These are phyloP conservation scores for Drosophila azteca DNA, from an alignment of 1,140 invertebrate genomes.

Conservation along the genomic window DNA sequence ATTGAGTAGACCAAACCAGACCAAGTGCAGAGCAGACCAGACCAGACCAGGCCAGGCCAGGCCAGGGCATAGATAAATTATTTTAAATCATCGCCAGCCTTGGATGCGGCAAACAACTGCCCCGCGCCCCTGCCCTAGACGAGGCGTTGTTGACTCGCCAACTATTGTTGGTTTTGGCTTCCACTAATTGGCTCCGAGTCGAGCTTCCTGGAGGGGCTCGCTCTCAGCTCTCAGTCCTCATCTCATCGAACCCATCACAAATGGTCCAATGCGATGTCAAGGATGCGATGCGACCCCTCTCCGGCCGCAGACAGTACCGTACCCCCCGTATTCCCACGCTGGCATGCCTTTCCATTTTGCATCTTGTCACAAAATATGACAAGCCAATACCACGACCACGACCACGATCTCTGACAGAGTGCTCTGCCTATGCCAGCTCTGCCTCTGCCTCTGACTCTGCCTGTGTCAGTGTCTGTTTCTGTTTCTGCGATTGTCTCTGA, in stretches of 20 bases:
- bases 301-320: slow-evolving; percentile 17
- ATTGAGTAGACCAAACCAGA: slow-evolving; percentile 33
- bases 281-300: slow-evolving; percentile 42
- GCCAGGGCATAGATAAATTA: slow-evolving; percentile 62
- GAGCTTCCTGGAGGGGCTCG: slow-evolving; percentile 65
- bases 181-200: slow-evolving; percentile 53
- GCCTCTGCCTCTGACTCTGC: slow-evolving; percentile 4
- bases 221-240: slow-evolving; percentile 12
- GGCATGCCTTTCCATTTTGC: slow-evolving; percentile 62
- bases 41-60: not conserved
- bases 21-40: slow-evolving; percentile 2
- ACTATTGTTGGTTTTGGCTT: slow-evolving; percentile 40
- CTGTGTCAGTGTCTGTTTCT: not conserved
- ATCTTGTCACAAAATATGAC: slow-evolving; percentile 66
- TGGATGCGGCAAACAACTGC: slow-evolving; percentile 26
- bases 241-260: slow-evolving; percentile 20
- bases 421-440: slow-evolving; percentile 18
- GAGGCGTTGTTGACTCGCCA: slow-evolving; percentile 22
- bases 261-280: slow-evolving; percentile 53
- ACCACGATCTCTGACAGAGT: slow-evolving; percentile 27
- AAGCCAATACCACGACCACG: slow-evolving; percentile 63
- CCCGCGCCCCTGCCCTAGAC: slow-evolving; percentile 1
- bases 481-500: slow-evolving; percentile 23
- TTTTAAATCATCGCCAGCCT: slow-evolving; percentile 67
- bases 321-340: slow-evolving; percentile 48